These are phyloP conservation scores for Mus minutoides DNA, from an alignment of 2,797 vertebrate species.

Conservation along the genomic window DNA sequence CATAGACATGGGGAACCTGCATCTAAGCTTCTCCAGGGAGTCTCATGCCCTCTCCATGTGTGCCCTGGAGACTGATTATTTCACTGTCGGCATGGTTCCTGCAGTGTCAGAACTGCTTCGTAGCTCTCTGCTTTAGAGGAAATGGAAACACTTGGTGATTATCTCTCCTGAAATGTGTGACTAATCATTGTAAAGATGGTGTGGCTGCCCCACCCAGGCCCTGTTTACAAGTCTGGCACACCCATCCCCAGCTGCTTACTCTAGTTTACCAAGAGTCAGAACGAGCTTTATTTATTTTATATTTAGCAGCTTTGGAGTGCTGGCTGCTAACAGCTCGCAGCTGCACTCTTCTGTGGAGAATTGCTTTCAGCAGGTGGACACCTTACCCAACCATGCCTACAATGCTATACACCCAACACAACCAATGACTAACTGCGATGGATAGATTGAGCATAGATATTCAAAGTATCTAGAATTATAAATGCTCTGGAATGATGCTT, in stretches of 20 bases:
- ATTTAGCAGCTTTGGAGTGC: constrained; percentile 46
- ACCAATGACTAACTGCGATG: constrained; percentile 27
- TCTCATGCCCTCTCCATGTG: constrained; percentile 16
- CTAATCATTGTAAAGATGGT: constrained; percentile 49
- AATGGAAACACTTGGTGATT: constrained; percentile 43
- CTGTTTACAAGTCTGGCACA: constrained; percentile 27
- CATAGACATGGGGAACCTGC: constrained; percentile 29
- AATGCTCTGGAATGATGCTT: not conserved
- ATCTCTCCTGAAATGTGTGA: constrained; percentile 45
- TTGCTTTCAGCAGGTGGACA: constrained; percentile 18
- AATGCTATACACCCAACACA: constrained; percentile 8
- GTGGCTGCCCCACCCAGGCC: not conserved
- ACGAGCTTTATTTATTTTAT: constrained; percentile 57
- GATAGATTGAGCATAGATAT: not conserved
- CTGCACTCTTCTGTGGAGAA: constrained; percentile 44
- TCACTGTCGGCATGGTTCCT: constrained; percentile 35
- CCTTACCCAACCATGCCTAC: not conserved
- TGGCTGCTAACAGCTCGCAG: constrained; percentile 59
- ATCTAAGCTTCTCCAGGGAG: constrained; percentile 52
- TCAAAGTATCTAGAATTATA: not conserved
- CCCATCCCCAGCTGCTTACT: constrained; percentile 54
- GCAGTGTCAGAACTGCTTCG: constrained; percentile 42
- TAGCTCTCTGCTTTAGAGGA: constrained; percentile 61
- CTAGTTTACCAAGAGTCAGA: constrained; percentile 28
- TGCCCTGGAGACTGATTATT: constrained; percentile 63